Conservation (phyloP, 2,888 invertebrate species). For the Leptopilina myrica region DNA sequence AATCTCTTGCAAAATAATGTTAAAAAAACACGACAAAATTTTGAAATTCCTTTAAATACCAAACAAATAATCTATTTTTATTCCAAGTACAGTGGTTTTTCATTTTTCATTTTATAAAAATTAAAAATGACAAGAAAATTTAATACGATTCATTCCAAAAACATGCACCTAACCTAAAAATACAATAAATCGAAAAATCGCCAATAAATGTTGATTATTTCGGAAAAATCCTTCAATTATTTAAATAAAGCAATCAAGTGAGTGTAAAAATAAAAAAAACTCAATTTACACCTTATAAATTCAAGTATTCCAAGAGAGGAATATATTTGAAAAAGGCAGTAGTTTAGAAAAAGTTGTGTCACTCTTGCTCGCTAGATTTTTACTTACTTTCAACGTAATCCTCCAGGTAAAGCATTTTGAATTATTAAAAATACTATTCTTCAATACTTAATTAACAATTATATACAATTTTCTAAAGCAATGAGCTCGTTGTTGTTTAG, state of each 20-base stretch:
- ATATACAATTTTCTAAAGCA: conserved; percentile 63
- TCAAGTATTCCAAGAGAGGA: conserved; percentile 46
- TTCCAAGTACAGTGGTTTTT: too few relatives aligned
- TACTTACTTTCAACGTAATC: conserved; percentile 98
- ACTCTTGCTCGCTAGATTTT: conserved; percentile 48
- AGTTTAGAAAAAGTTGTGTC: conserved; percentile 53
- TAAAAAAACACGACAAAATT: conserved; percentile 10
- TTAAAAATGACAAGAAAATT: conserved; percentile 23
- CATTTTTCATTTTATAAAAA: neutral
- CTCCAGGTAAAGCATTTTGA: conserved; percentile 95
- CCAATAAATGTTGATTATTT: conserved; percentile 40
- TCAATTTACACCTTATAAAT: conserved; percentile 45
- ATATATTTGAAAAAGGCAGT: conserved; percentile 62
- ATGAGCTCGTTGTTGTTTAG: conserved; percentile 57
- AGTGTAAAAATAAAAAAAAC: neutral
- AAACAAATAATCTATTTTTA: neutral
- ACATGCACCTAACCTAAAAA: conserved; percentile 63
- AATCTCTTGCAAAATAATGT: conserved; percentile 50
- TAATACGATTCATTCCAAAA: conserved; percentile 44
- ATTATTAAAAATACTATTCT: conserved; percentile 57
- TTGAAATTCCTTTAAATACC: neutral
- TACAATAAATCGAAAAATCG: conserved; percentile 42
- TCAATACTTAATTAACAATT: conserved; percentile 57
- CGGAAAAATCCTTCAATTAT: neutral
- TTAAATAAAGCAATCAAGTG: neutral